Percentiles rank a stretch among this genome's conserved stretches.
Evolutionary conservation across 2,113 vertebrate species (phyloP).

Genomic region (Nycticryphes semicollaris): DNA sequence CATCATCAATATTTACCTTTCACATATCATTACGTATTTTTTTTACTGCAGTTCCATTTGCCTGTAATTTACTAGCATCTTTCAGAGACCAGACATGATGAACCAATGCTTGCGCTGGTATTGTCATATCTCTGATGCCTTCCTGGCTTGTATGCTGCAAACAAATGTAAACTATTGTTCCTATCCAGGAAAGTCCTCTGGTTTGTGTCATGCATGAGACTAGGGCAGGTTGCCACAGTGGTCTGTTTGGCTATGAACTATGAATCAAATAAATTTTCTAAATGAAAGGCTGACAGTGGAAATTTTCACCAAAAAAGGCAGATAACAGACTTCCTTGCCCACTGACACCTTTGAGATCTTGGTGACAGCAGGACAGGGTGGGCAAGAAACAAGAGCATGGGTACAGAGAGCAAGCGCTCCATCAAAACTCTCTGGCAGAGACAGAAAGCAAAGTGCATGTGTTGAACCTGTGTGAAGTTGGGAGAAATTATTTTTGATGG

Average conservation of each 20-base stretch:
- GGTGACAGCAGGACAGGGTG: not conserved
- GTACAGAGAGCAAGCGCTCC: not conserved
- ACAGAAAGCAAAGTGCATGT: not conserved
- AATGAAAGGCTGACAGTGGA: not conserved
- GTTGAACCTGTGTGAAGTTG: not conserved
- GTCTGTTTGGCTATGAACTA: not conserved
- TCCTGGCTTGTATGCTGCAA: not conserved
- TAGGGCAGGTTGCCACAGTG: not conserved
- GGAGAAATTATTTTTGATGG: not conserved
- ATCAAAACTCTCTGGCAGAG: rapidly evolving
- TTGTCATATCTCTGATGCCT: not conserved
- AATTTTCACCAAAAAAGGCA: not conserved
- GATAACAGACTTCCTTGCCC: not conserved
- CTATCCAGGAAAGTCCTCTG: not conserved
- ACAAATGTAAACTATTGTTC: not conserved
- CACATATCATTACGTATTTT: not conserved
- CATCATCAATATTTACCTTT: not conserved
- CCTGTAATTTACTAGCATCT: not conserved
- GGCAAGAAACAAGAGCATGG: not conserved
- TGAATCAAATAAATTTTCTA: not conserved
- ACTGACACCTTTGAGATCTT: not conserved
- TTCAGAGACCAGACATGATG: not conserved
- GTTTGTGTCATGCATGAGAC: not conserved
- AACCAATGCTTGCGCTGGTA: not conserved
- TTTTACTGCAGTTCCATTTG: not conserved